A percentile compares a stretch with the other conserved stretches of the same genome.
phyloP scores from a whole-genome alignment of 2,797 vertebrate species.

The Melanotaenia trifasciata region DNA sequence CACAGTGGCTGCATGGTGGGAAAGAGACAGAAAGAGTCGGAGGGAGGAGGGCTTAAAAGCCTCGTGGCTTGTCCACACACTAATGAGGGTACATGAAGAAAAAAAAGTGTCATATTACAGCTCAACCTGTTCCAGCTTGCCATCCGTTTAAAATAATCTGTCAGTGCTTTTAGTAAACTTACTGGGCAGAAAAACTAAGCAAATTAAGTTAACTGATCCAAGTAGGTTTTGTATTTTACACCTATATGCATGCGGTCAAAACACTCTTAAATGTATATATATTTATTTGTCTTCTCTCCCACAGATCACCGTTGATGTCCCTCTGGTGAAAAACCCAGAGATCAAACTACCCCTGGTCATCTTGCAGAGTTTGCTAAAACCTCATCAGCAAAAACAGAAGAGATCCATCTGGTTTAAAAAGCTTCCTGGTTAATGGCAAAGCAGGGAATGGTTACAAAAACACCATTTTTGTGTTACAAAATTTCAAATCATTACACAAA shows the following conservation, averaged over 20 bases:
- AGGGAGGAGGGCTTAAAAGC: slow-evolving; percentile 15
- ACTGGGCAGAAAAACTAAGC: not conserved
- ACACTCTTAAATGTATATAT: not conserved
- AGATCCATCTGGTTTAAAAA: slow-evolving; percentile 68
- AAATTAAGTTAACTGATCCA: not conserved
- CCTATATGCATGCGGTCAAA: not conserved
- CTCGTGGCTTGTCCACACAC: slow-evolving; percentile 4
- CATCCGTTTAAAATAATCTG: slow-evolving; percentile 15
- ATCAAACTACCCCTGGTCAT: slow-evolving; percentile 80
- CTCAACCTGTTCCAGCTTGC: slow-evolving; percentile 35
- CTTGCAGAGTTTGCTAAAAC: slow-evolving; percentile 63
- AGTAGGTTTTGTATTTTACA: not conserved
- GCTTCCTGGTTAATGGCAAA: slow-evolving; percentile 34
- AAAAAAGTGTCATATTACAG: slow-evolving; percentile 57
- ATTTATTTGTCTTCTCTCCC: slow-evolving; percentile 11
- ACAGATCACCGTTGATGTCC: slow-evolving; percentile 76
- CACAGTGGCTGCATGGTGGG: slow-evolving; percentile 17
- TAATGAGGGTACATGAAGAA: slow-evolving; percentile 20
- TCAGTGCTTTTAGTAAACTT: slow-evolving; percentile 18
- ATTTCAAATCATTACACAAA: not conserved
- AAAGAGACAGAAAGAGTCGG: not conserved
- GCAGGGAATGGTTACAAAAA: not conserved
- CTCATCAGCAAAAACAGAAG: slow-evolving; percentile 57
- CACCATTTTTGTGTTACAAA: not conserved
- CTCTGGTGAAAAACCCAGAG: slow-evolving; percentile 62